Evolutionary conservation across 64 coral and sea anemone genomes (phyloP), one percentile per base, ranked within the genome.

Genomic region (Pachyseris speciosa): DNA sequence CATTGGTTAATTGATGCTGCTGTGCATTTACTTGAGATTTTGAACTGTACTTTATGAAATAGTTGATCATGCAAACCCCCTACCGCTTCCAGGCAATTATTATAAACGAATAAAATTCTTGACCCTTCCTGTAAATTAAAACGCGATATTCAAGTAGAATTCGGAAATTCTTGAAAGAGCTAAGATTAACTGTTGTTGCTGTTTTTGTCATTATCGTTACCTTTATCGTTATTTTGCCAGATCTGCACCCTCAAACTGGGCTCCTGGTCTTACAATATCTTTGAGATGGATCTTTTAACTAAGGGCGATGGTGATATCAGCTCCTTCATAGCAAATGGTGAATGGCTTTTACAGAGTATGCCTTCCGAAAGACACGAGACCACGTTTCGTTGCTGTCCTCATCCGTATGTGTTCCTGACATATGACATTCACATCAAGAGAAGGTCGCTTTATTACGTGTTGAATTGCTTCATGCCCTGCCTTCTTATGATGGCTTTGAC

Each of bases 401-500:
- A 97, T 67, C 86, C 91, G 1, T 97, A 90, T 41, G 80, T 92
- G 33, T 93, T 78, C 38, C 77, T 97, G 15, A 64, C 93, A 13
- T 97, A 97, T 79, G 49, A 97, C 37, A 97, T 97, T 55, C 58
- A 97, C 27, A 92, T 97, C 45, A 86, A 87, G 30, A 77, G 95
- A 51, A 80, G 88, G 39, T 87, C 95, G 9, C 63, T 97, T 40
- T 97, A 97, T 58, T 97, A 97, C 17, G 70, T 97, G 11, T 77
- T 97, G 1, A 97, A 97, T 65, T 93, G 91, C 17, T 97, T 97
- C 27, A 97, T 92, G 13, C 95, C 95, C 8, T 97, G 95, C 86
- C 50, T 97, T 4, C 93, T 97, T 26, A 97, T 97, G 95, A 72
- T 97, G 37, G 95, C 84, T 1, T 78, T 97, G 37, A 97, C 95